Evolutionary conservation across 2,888 invertebrate species (phyloP).

Genomic region (Tipula lateralis): DNA sequence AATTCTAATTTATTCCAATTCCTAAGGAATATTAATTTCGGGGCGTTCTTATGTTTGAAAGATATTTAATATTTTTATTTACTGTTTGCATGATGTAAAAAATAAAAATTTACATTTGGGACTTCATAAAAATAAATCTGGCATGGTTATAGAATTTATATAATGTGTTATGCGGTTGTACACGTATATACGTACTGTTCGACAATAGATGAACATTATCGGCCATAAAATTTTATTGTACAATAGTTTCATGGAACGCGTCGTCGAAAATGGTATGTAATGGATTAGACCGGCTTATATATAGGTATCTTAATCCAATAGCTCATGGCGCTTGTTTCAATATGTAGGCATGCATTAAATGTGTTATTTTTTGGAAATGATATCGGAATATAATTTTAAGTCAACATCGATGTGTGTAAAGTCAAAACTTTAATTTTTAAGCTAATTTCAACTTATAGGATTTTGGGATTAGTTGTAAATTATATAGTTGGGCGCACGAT

Average conservation of each 20-base stretch:
- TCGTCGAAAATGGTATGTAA: neutral
- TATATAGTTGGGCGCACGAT: neutral
- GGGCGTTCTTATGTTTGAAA: neutral
- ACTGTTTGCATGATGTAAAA: neutral
- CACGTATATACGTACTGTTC: neutral
- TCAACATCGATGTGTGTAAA: neutral
- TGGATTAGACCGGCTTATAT: neutral
- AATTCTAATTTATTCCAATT: neutral
- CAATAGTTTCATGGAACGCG: neutral
- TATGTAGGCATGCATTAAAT: neutral
- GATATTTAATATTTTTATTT: constrained; percentile 19
- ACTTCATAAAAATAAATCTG: neutral
- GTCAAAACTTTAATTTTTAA: neutral
- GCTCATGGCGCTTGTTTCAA: neutral
- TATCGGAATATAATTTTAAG: neutral
- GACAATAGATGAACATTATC: neutral
- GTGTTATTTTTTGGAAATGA: neutral
- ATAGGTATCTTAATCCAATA: neutral
- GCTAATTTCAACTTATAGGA: neutral
- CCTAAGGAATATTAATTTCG: constrained; percentile 11
- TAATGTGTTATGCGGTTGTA: no score
- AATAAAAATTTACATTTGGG: constrained; percentile 11
- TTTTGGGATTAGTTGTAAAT: neutral
- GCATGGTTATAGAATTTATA: neutral
- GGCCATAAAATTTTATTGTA: neutral